Conservation (phyloP, 2,113 vertebrate species). For the Elachura formosa region DNA sequence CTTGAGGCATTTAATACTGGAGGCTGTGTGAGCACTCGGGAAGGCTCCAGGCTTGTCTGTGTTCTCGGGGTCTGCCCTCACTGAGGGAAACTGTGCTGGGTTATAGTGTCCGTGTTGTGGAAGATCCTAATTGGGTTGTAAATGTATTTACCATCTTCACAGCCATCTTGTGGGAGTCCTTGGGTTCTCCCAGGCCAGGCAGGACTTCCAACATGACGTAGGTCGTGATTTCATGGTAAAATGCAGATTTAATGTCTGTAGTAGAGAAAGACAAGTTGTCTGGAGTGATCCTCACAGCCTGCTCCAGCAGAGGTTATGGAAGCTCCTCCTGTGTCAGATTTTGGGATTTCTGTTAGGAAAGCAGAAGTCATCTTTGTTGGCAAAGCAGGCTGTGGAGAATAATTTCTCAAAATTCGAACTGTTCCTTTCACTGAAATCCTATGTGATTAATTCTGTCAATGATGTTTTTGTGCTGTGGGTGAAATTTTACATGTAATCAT, state of each 20-base stretch:
- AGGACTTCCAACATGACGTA: neutral
- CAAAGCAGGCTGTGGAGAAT: neutral
- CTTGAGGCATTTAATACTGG: neutral
- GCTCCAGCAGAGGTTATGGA: neutral
- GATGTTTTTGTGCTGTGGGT: neutral
- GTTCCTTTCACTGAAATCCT: neutral
- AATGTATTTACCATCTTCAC: neutral
- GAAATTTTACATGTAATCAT: neutral
- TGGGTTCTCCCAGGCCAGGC: neutral
- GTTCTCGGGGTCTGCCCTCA: neutral
- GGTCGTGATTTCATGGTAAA: neutral
- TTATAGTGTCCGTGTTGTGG: neutral
- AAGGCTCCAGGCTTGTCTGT: neutral
- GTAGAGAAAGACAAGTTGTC: neutral
- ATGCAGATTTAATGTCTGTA: neutral
- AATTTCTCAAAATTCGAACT: neutral
- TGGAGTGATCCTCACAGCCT: neutral
- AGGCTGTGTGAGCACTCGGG: neutral
- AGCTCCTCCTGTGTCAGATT: neutral
- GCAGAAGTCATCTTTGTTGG: neutral
- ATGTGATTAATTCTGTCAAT: fast-evolving
- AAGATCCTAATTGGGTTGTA: neutral
- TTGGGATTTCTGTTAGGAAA: neutral
- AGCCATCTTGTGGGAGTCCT: neutral
- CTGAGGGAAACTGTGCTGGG: neutral